Percentiles rank a stretch among this genome's conserved stretches.
Conservation (phyloP, 30 jellyfish, hydroid and myxozoan genomes). For the Thelohanellus kitauei region DNA sequence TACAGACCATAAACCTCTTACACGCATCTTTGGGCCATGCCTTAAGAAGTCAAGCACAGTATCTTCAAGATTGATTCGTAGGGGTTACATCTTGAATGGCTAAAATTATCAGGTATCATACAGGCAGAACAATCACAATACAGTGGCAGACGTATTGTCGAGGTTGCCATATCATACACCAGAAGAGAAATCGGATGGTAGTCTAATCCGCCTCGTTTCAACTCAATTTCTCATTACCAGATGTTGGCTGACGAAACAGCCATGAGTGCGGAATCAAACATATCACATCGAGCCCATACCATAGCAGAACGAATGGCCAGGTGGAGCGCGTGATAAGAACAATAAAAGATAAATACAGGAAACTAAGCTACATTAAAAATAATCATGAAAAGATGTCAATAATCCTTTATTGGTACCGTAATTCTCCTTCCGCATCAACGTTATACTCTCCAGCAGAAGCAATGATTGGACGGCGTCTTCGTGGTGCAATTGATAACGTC, state of each 20-base stretch:
- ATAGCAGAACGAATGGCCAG: slow-evolving; percentile 9
- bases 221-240: no score
- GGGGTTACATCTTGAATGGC: slow-evolving; percentile 10
- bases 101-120: slow-evolving; percentile 1
- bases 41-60: slow-evolving; percentile 16
- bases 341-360: no score
- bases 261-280: slow-evolving; percentile 4
- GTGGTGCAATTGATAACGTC: slow-evolving; percentile 8
- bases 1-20: slow-evolving; percentile 18
- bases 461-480: slow-evolving; percentile 8
- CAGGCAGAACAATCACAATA: background rate
- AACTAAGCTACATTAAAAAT: slow-evolving; percentile 1
- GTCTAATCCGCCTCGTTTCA: no score
- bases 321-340: slow-evolving; percentile 7
- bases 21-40: slow-evolving; percentile 8
- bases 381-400: slow-evolving; percentile 1
- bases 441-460: slow-evolving; percentile 14
- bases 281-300: slow-evolving; percentile 5
- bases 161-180: no score
- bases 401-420: slow-evolving; percentile 1
- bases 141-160: slow-evolving; percentile 5
- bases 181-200: no score
- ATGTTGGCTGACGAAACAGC: no score
- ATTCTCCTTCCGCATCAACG: slow-evolving; percentile 10
- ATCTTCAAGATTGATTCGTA: slow-evolving; percentile 11